Evolutionary conservation across 1,140 invertebrate genomes (phyloP).

Genomic region (Drosophila bipectinata): DNA sequence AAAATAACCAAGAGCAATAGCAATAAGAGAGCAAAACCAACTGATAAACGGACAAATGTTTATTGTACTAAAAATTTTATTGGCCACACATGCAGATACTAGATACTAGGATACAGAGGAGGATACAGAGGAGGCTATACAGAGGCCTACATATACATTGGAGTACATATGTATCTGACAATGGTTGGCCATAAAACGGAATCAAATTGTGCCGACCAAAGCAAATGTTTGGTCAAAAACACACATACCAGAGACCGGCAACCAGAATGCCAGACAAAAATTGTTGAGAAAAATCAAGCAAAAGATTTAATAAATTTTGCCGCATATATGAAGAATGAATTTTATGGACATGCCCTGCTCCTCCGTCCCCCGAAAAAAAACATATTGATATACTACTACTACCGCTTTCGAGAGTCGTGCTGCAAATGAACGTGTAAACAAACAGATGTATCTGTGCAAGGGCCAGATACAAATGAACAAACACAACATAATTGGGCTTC

Average conservation of each 20-base stretch:
- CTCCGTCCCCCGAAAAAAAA: constrained; percentile 6
- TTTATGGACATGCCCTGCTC: constrained; percentile 20
- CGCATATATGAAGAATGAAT: constrained; percentile 20
- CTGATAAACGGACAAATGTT: constrained; percentile 64
- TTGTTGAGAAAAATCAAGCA: constrained; percentile 39
- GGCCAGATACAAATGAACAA: constrained; percentile 64
- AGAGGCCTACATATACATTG: constrained; percentile 7
- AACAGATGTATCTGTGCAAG: constrained; percentile 52
- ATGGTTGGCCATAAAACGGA: constrained; percentile 68
- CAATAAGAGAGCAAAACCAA: constrained; percentile 39
- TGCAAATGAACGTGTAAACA: constrained; percentile 51
- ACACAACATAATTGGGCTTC: constrained; percentile 54
- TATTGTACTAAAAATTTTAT: constrained; percentile 69
- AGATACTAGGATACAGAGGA: constrained; percentile 13
- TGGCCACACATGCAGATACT: constrained; percentile 45
- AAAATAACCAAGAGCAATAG: constrained; percentile 14
- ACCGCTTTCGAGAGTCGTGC: neutral
- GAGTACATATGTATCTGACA: constrained; percentile 40
- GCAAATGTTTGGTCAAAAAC: constrained; percentile 66
- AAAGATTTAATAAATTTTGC: constrained; percentile 60
- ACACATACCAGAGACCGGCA: neutral
- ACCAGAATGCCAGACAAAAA: constrained; percentile 1
- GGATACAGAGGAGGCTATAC: neutral
- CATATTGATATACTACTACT: constrained; percentile 48
- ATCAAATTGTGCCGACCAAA: constrained; percentile 66